Base-by-base conservation (phyloP, 2,113 vertebrate genomes). In the Protomyctophum bolini region DNA sequence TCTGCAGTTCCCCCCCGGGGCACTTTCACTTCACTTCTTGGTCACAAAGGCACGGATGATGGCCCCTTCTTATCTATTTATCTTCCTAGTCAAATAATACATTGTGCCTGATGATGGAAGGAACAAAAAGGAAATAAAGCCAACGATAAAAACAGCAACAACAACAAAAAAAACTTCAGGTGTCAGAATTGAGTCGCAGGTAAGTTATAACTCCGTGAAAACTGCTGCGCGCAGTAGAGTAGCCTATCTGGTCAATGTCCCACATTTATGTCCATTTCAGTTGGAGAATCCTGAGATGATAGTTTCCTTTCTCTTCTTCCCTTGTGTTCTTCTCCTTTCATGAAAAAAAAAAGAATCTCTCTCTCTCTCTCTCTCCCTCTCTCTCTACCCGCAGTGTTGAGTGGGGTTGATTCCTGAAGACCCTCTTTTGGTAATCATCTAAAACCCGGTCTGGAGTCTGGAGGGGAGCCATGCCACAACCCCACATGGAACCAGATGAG, bases 391-490 rank as follows among this genome's bases (percentile, higher is more conserved):
- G 4, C 51, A 65, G 41, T 51, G 58, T 46, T 73, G 45, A 66
- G 75, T 55, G 59, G 55, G 75, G 89, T 77, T 83, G 77, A 83
- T 86, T 86, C 76, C 72, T 74, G 50, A 72, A 83, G 73, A 79
- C 73, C 86, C 82, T 66, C 59, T 69, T 81, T 73, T 62, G 79
- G 82, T 77, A 83, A 88, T 89, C 70, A 85, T 74, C 72, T 80
- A 92, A 92, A 91, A 91, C 83, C 86, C 83, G 90, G 91, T 68
- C 50, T 82, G 87, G 91, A 88, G n/a, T 65, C 83, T 90, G 90
- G 91, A 92, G 77, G 70, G 81, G 84, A 86, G 86, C 85, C 88
- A 88, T 75, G 21, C 46, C 33, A 3, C 33, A 41, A 41, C 33
- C 33, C 3, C 33, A 41, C 33, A 41, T 52, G 58, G 29, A 56